Evolutionary conservation across 1,140 invertebrate genomes (phyloP).

Genomic region (Saccostrea cuccullata): DNA sequence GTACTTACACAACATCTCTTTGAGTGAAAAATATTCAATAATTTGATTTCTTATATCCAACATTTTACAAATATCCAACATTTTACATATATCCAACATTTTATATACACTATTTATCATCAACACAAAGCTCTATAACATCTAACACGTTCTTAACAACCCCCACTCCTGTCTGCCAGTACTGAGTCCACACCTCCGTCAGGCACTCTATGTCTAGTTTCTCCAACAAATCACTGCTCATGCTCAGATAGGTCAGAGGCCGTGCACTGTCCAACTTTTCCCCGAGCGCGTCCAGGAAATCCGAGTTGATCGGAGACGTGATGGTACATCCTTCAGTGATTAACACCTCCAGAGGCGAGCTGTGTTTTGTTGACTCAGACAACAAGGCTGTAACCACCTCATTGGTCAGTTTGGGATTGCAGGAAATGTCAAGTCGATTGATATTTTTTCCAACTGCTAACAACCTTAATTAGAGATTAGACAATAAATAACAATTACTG

Average conservation of each 20-base stretch:
- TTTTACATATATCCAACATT: neutral
- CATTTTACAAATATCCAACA: no score
- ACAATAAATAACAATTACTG: neutral
- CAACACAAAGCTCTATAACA: neutral
- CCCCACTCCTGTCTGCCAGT: neutral
- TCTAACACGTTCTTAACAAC: neutral
- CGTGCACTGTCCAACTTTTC: constrained; percentile 50
- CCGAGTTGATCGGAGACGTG: constrained; percentile 58
- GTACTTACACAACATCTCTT: neutral
- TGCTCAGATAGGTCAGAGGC: constrained; percentile 55
- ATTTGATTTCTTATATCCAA: neutral
- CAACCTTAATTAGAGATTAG: neutral
- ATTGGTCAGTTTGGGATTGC: constrained; percentile 60
- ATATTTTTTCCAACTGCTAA: neutral
- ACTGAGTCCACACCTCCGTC: neutral
- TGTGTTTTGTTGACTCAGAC: constrained; percentile 30
- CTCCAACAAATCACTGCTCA: constrained; percentile 56
- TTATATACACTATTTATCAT: constrained; percentile 2
- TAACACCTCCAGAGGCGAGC: constrained; percentile 55
- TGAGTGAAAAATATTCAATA: neutral
- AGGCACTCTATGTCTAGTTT: neutral
- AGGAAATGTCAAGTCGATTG: constrained; percentile 50
- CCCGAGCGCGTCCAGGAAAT: constrained; percentile 60
- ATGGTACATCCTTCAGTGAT: constrained; percentile 53
- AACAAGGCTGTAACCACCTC: constrained; percentile 52